A percentile compares a stretch with the other conserved stretches of the same genome.
These are phyloP conservation scores for Mechanitis messenoides DNA, from an alignment of 2,888 invertebrate species.

Conservation along the genomic window DNA sequence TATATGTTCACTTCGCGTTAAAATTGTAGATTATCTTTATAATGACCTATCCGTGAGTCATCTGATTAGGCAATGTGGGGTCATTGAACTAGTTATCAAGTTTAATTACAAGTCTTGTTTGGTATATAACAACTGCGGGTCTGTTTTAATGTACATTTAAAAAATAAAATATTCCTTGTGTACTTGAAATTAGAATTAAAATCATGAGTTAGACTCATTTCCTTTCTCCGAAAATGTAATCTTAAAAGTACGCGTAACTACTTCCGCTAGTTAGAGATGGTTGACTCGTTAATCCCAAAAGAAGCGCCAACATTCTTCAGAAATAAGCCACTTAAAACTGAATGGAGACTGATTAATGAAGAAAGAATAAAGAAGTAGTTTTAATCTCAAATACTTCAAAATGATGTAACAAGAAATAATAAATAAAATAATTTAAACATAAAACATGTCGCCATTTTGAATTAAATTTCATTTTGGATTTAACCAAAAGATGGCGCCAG, in stretches of 20 bases:
- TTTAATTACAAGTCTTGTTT: constrained; percentile 2
- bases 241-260: background rate
- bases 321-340: background rate
- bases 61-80: constrained; percentile 15
- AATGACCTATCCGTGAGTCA: constrained; percentile 7
- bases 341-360: background rate
- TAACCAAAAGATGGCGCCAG: constrained; percentile 9
- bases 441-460: constrained; percentile 2
- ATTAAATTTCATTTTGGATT: background rate
- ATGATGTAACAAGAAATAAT: background rate
- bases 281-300: background rate
- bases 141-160: background rate
- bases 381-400: too few species aligned
- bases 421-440: background rate
- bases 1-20: background rate
- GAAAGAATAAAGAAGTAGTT: background rate
- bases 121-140: background rate
- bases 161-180: background rate
- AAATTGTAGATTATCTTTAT: background rate
- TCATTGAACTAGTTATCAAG: constrained; percentile 24
- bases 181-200: background rate
- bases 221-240: background rate
- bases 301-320: background rate
- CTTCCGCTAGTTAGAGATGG: constrained; percentile 2
- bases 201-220: background rate